Conservation (phyloP, 2,113 vertebrate genomes). For the Holacanthus passer region DNA sequence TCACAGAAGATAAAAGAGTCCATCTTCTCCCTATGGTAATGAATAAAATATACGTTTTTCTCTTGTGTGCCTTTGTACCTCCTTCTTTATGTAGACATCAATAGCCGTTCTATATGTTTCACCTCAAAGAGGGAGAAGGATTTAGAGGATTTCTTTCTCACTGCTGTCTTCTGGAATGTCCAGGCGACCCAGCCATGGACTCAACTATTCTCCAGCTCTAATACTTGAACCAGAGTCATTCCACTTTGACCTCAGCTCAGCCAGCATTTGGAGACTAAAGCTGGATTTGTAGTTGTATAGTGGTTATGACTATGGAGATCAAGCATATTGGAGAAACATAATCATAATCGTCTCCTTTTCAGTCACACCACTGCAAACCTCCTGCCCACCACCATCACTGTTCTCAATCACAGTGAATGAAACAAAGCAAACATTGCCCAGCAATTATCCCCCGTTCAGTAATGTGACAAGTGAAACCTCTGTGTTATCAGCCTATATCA, state of each 20-base stretch:
- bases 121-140: conserved; percentile 10
- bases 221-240: neutral
- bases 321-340: neutral
- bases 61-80: neutral
- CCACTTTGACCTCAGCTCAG: neutral
- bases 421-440: neutral
- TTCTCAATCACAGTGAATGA: neutral
- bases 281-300: neutral
- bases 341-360: neutral
- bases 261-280: neutral
- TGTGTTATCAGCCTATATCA: neutral
- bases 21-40: conserved; percentile 19
- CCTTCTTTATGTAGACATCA: conserved; percentile 28
- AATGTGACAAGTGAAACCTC: neutral
- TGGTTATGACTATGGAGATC: neutral
- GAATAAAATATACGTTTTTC: conserved; percentile 37
- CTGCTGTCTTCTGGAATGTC: neutral
- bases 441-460: neutral
- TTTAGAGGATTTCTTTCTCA: neutral
- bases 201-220: neutral
- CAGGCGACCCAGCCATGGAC: neutral
- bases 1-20: conserved; percentile 19
- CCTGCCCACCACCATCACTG: neutral
- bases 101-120: conserved; percentile 26
- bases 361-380: neutral